Conservation (phyloP, 2,113 vertebrate species). For the Dromiciops gliroides region DNA sequence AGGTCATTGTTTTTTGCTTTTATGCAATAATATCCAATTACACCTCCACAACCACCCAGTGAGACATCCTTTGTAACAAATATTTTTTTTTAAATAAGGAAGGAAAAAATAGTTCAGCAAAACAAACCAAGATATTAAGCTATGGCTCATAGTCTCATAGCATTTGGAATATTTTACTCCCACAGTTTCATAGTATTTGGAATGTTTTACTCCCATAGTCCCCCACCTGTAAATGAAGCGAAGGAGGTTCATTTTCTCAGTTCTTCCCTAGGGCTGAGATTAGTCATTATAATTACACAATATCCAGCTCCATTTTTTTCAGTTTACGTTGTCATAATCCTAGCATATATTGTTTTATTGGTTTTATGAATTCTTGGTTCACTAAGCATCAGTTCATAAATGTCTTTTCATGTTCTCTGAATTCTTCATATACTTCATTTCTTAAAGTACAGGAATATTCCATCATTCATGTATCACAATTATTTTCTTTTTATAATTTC, state of each 20-base stretch:
- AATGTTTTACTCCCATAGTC: neutral
- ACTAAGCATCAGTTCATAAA: neutral
- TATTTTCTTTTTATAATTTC: neutral
- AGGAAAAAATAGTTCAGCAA: neutral
- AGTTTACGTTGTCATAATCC: neutral
- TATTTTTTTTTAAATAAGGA: neutral
- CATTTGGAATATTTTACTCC: neutral
- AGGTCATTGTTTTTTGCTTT: neutral
- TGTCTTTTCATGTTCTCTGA: neutral
- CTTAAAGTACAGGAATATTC: neutral
- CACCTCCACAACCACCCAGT: neutral
- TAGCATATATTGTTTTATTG: neutral
- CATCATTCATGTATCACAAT: neutral
- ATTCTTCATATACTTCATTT: neutral
- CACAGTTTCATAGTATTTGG: neutral
- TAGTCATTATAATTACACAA: neutral
- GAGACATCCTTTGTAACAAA: neutral
- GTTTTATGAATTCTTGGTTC: neutral
- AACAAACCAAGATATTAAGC: neutral
- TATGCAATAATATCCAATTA: neutral
- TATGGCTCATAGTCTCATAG: neutral
- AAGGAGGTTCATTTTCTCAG: neutral
- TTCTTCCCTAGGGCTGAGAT: neutral
- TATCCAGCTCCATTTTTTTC: neutral
- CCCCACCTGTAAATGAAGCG: neutral